These are phyloP conservation scores for Hyles vespertilio DNA, from an alignment of 1,140 invertebrate species.

Conservation along the genomic window DNA sequence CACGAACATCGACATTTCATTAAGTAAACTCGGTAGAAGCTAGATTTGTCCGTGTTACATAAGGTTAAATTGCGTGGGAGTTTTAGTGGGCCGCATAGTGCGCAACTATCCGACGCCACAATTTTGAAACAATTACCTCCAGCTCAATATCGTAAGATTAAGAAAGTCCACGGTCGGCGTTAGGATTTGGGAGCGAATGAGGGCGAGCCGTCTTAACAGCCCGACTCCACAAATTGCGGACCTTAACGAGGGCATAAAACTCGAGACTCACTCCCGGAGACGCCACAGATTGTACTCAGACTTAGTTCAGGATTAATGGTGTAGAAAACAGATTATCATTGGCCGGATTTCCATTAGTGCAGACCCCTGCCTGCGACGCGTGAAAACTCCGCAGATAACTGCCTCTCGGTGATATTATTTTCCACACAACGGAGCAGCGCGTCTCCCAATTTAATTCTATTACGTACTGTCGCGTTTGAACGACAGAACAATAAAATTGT, in stretches of 20 bases:
- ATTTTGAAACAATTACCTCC: constrained; percentile 73
- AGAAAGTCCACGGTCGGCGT: constrained; percentile 69
- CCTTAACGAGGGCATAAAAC: constrained; percentile 74
- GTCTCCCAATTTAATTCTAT: constrained; percentile 72
- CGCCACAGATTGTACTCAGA: constrained; percentile 70
- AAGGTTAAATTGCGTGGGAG: not conserved
- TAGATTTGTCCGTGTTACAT: too few relatives aligned
- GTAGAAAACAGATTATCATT: constrained; percentile 75
- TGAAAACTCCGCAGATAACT: constrained; percentile 63
- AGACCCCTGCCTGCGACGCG: constrained; percentile 70
- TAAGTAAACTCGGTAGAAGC: too few relatives aligned
- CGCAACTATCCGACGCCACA: constrained; percentile 37
- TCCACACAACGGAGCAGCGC: constrained; percentile 68
- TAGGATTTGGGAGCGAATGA: constrained; percentile 60
- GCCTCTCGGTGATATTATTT: constrained; percentile 69
- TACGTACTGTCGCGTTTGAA: constrained; percentile 67
- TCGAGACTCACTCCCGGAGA: constrained; percentile 61
- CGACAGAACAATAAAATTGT: constrained; percentile 66
- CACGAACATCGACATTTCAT: too few relatives aligned
- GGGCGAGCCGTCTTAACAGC: constrained; percentile 61
- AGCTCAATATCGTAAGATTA: constrained; percentile 70
- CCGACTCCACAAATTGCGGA: constrained; percentile 72
- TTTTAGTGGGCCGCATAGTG: constrained; percentile 1
- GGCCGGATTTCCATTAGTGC: constrained; percentile 68
- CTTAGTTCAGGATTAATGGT: constrained; percentile 73